These are phyloP conservation scores for Channa maculata DNA, from an alignment of 2,113 vertebrate species.

Conservation along the genomic window DNA sequence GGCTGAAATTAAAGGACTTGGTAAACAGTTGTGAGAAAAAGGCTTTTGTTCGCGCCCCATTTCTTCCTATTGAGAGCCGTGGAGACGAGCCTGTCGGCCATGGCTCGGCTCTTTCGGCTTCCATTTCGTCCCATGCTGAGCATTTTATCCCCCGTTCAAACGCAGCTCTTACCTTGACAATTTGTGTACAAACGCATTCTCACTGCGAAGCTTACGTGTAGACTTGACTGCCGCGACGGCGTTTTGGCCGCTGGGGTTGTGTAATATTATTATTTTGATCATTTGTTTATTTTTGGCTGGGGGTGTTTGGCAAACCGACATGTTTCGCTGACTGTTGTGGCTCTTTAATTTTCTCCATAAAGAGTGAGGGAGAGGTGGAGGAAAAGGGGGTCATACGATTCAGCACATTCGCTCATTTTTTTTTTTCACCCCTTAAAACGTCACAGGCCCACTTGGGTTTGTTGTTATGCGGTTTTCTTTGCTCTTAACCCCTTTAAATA, in stretches of 20 bases:
- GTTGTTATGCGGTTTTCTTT: conserved; percentile 7
- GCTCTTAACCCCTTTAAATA: not conserved
- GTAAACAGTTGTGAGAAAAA: conserved; percentile 57
- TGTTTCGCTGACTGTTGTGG: conserved; percentile 66
- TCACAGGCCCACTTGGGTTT: not conserved
- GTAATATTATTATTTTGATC: too few species aligned
- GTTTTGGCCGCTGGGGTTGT: not conserved
- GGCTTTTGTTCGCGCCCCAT: conserved; percentile 78
- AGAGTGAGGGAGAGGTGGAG: conserved; percentile 48
- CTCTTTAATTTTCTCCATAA: conserved; percentile 76
- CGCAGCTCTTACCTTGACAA: conserved; percentile 11
- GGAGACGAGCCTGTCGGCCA: conserved; percentile 79
- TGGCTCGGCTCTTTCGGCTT: conserved; percentile 77
- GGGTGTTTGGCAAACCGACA: conserved; percentile 29
- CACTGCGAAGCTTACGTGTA: not conserved
- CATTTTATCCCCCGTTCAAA: conserved; percentile 47
- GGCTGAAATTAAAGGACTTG: conserved; percentile 36
- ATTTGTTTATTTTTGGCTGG: not conserved
- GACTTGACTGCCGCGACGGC: not conserved
- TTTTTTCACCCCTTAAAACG: conserved; percentile 32
- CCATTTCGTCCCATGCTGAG: conserved; percentile 76
- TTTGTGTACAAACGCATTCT: not conserved
- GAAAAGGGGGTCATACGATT: conserved; percentile 62
- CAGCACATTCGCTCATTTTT: conserved; percentile 54
- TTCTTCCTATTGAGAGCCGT: conserved; percentile 61